Evolutionary conservation across 2,888 invertebrate species (phyloP), one percentile per base, ranked within the genome.

Genomic region (Heliconius aoede): DNA sequence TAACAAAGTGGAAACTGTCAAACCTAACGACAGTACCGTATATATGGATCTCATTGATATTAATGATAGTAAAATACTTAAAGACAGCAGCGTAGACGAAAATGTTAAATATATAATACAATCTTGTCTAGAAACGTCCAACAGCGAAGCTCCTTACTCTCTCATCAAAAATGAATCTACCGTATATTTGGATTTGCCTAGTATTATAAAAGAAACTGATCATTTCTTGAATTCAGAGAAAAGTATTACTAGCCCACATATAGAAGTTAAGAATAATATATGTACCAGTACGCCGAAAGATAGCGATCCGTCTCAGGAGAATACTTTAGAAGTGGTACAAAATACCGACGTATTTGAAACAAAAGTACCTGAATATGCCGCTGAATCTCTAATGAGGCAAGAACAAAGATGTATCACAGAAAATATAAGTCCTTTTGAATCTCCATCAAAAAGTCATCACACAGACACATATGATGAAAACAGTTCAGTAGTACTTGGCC

Each of bases 401-500:
- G 93, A 93, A 79, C 90, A 90, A 73, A 90, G 86, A 85, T 86
- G 82, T 73, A 86, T 89, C 1, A 86, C 88, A 4, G 92, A 94
- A 21, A 88, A 81, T 24, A 74, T 90, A 67, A 94, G 93, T 79
- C 93, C 94, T 4, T 91, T 91, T 76, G 94, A 94, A 81, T 94
- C 94, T 46, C 93, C 93, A 0, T 91, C 93, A 3, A 93, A 92
- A 85, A 93, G 92, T 76, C 92, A 90, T 78, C 94, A 88, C 73
- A 94, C 89, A 9, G 94, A 94, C 71, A 94, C 94, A 0, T 93
- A 90, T 79, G 92, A 94, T 68, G 93, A 93, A 84, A 92, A 94
- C 83, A 93, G 94, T 76, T 94, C 94, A n/a, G 95, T 95, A 8
- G 95, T 95, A 18, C 82, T 95, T 60, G 95, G 95, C 2, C 94